Evolutionary conservation across 2,888 invertebrate species (phyloP).

Genomic region (Hylaea fasciaria): DNA sequence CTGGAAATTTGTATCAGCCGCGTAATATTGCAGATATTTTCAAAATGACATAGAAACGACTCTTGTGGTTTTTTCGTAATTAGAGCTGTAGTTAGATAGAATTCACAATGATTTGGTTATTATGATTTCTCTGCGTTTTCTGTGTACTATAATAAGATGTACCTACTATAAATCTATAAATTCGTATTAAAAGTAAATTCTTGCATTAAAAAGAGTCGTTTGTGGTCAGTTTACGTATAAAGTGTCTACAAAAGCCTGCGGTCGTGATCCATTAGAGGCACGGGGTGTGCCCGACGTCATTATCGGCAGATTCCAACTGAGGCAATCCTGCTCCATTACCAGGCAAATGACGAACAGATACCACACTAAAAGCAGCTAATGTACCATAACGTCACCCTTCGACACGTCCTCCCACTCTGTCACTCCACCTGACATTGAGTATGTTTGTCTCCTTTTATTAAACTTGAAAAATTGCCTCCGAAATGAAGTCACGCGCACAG

Average conservation of each 20-base stretch:
- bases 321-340: constrained; percentile 73
- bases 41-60: no score
- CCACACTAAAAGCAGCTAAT: constrained; percentile 69
- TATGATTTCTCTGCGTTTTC: no score
- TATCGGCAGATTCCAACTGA: constrained; percentile 70
- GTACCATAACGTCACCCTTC: constrained; percentile 60
- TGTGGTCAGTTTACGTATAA: constrained; percentile 25
- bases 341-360: constrained; percentile 73
- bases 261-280: constrained; percentile 60
- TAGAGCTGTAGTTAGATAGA: no score
- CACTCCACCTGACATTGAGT: constrained; percentile 42
- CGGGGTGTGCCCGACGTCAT: constrained; percentile 59
- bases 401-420: constrained; percentile 50
- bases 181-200: no score
- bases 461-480: constrained; percentile 58
- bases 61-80: no score
- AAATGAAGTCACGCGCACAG: constrained; percentile 70
- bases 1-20: no score
- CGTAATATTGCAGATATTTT: no score
- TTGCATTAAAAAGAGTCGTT: background rate
- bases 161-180: no score
- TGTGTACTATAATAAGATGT: no score
- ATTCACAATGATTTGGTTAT: no score
- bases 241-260: constrained; percentile 30
- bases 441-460: constrained; percentile 53